These are phyloP conservation scores for Anhinga anhinga DNA, from an alignment of 2,113 vertebrate genomes.

Conservation along the genomic window DNA sequence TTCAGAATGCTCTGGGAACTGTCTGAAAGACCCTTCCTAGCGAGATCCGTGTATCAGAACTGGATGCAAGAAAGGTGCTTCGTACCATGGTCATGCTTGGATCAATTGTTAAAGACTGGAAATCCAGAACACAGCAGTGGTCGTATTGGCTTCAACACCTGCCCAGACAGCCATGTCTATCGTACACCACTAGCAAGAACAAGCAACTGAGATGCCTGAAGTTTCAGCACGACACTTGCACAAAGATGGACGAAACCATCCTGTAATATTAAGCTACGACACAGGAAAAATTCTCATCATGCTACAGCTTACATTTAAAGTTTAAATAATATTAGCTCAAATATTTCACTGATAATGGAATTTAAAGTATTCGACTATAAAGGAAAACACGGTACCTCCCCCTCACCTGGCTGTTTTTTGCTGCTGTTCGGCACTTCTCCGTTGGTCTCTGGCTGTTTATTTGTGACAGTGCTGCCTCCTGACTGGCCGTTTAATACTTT, in stretches of 20 bases:
- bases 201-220: rapidly evolving
- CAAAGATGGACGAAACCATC: background rate
- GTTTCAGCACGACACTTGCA: background rate
- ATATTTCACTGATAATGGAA: background rate
- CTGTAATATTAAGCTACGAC: rapidly evolving
- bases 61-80: background rate
- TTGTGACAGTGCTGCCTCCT: constrained; percentile 68
- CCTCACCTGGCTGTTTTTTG: constrained; percentile 82
- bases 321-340: background rate
- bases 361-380: rapidly evolving
- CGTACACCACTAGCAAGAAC: rapidly evolving
- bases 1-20: background rate
- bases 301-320: background rate
- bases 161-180: background rate
- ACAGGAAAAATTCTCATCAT: background rate
- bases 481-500: constrained; percentile 76
- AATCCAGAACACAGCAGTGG: background rate
- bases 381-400: background rate
- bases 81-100: rapidly evolving
- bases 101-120: too few species aligned
- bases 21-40: background rate
- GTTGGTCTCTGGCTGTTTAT: constrained; percentile 74
- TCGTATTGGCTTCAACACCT: background rate
- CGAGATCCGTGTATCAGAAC: background rate
- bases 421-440: constrained; percentile 79